Conservation (phyloP, 2,888 invertebrate genomes). For the Cyclophora punctaria region DNA sequence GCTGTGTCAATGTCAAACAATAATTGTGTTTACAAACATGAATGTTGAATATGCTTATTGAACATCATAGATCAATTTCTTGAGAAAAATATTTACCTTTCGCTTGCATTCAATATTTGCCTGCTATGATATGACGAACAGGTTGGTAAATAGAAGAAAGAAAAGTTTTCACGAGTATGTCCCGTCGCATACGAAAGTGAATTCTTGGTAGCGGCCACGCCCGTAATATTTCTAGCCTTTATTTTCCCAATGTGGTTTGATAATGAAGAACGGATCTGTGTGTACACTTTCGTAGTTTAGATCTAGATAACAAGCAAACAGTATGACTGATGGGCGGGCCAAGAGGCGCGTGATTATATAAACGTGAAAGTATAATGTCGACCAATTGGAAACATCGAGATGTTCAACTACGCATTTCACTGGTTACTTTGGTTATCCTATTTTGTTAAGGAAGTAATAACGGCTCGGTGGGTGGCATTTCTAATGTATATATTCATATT, state of each 20-base stretch:
- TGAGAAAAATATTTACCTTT: too few relatives aligned
- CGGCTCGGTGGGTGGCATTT: too few relatives aligned
- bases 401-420: conserved; percentile 35
- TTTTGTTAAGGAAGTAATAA: conserved; percentile 5
- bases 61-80: too few relatives aligned
- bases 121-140: too few relatives aligned
- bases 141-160: too few relatives aligned
- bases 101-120: too few relatives aligned
- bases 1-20: conserved; percentile 27
- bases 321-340: conserved; percentile 56
- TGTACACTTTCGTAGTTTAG: conserved; percentile 50
- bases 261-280: conserved; percentile 42
- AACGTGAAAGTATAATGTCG: conserved; percentile 61
- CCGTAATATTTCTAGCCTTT: conserved; percentile 14
- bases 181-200: too few relatives aligned
- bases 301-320: conserved; percentile 52
- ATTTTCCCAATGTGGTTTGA: conserved; percentile 32
- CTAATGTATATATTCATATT: too few relatives aligned
- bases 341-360: conserved; percentile 57
- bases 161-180: too few relatives aligned
- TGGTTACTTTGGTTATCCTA: conserved; percentile 29
- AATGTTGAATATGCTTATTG: too few relatives aligned
- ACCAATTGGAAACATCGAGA: conserved; percentile 48
- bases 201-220: too few relatives aligned
- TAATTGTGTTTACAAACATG: not conserved